Percentiles rank a stretch among this genome's conserved stretches.
phyloP scores from a whole-genome alignment of 2,888 invertebrate species.

The Charanyca ferruginea region DNA sequence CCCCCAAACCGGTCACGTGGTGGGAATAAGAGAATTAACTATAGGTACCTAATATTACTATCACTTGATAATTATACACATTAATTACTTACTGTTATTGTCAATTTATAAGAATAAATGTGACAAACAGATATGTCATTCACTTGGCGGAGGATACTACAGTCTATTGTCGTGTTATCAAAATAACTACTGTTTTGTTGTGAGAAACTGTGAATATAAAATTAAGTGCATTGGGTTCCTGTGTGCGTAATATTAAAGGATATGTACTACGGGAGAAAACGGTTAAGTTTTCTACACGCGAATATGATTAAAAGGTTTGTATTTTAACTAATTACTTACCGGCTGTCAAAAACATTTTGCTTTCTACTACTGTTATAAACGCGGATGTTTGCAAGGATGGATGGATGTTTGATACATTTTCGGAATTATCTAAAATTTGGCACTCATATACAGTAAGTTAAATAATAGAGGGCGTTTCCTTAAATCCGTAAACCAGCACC shows the following conservation, averaged over 20 bases:
- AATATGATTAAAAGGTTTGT: slow-evolving; percentile 56
- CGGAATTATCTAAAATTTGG: too few relatives aligned
- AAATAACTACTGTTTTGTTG: slow-evolving; percentile 1
- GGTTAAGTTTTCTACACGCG: slow-evolving; percentile 29
- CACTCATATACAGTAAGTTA: too few relatives aligned
- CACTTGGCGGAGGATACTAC: slow-evolving; percentile 6
- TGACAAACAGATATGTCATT: slow-evolving; percentile 37
- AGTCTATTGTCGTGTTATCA: slow-evolving; percentile 8
- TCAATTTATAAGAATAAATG: slow-evolving; percentile 29
- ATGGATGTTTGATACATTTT: too few relatives aligned
- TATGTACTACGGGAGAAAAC: slow-evolving; percentile 48
- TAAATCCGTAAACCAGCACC: too few relatives aligned
- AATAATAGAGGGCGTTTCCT: too few relatives aligned
- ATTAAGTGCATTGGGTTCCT: background rate
- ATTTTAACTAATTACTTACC: background rate
- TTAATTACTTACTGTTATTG: slow-evolving; percentile 20
- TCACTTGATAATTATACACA: too few relatives aligned
- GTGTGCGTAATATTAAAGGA: background rate
- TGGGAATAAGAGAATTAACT: slow-evolving; percentile 13
- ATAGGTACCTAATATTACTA: slow-evolving; percentile 14
- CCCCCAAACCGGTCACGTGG: slow-evolving; percentile 1
- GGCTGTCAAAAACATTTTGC: too few relatives aligned
- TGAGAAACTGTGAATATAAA: background rate
- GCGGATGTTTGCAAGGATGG: too few relatives aligned
- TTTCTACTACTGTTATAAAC: too few relatives aligned